Percentiles rank a stretch among this genome's conserved stretches.
These are phyloP conservation scores for Falco cherrug DNA, from an alignment of 2,797 vertebrate genomes.

Conservation along the genomic window DNA sequence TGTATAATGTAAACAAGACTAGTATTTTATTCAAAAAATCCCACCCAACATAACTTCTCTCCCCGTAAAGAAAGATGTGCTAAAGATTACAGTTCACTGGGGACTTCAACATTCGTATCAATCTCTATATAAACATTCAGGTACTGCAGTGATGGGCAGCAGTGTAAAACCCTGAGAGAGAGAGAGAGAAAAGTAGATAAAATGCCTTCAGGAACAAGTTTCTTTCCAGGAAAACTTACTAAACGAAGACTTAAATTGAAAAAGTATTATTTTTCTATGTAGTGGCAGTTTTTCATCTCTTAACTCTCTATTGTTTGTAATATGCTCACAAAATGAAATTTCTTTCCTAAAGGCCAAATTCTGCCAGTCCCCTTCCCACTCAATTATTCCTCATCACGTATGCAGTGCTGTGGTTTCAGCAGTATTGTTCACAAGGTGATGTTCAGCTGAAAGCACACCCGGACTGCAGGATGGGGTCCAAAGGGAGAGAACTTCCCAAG, in stretches of 20 bases:
- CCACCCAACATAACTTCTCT: neutral
- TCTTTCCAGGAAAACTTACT: conserved; percentile 43
- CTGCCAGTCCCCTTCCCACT: neutral
- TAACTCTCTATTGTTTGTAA: conserved; percentile 52
- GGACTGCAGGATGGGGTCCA: neutral
- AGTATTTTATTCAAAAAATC: neutral
- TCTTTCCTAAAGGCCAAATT: conserved; percentile 42
- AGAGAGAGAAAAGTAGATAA: conserved; percentile 40
- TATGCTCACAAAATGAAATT: conserved; percentile 23
- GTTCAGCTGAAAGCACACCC: neutral
- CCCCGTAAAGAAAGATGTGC: neutral
- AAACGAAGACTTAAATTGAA: conserved; percentile 51
- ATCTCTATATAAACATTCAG: conserved; percentile 8
- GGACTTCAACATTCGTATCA: conserved; percentile 32
- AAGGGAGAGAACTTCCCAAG: neutral
- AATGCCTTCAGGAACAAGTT: conserved; percentile 55
- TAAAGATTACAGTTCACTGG: neutral
- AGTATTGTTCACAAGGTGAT: neutral
- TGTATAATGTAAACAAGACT: neutral
- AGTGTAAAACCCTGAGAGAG: conserved; percentile 13
- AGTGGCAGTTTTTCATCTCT: conserved; percentile 44
- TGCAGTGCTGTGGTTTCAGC: neutral
- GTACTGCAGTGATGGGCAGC: conserved; percentile 18
- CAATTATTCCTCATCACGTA: neutral
- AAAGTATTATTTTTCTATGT: conserved; percentile 30